These are phyloP conservation scores for Archivesica marissinica DNA, from an alignment of 1,140 invertebrate species.

Conservation along the genomic window DNA sequence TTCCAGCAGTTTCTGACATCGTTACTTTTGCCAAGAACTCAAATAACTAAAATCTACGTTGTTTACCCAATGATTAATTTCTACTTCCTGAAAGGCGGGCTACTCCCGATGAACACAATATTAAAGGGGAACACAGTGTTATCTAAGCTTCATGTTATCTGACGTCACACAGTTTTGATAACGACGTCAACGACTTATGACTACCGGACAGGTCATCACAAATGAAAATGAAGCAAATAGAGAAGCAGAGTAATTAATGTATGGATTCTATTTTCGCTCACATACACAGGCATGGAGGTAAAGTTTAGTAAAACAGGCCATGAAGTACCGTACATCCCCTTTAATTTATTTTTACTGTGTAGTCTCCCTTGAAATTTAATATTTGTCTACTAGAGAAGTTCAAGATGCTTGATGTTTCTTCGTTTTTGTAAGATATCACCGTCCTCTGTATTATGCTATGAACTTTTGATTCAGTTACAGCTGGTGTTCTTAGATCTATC, in stretches of 20 bases:
- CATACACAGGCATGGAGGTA: neutral
- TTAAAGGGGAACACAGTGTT: slow-evolving; percentile 6
- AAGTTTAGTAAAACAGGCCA: too few relatives aligned
- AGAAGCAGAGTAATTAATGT: neutral
- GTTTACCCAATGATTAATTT: slow-evolving; percentile 8
- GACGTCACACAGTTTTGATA: neutral
- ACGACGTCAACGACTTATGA: neutral
- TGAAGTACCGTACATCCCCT: too few relatives aligned
- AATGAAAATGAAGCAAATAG: neutral
- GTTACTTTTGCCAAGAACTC: neutral
- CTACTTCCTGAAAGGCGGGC: slow-evolving; percentile 45
- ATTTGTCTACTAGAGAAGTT: too few relatives aligned
- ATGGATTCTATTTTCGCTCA: slow-evolving; percentile 1
- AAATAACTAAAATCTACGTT: neutral
- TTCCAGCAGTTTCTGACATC: slow-evolving; percentile 1
- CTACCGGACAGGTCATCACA: neutral
- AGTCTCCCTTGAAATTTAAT: too few relatives aligned
- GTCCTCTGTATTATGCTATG: too few relatives aligned
- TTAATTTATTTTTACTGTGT: too few relatives aligned
- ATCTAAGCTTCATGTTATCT: neutral
- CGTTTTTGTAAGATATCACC: slow-evolving; percentile 5
- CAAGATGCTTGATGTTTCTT: neutral
- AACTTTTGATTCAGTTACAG: too few relatives aligned
- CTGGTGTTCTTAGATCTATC: too few relatives aligned
- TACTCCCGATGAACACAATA: neutral